Base-by-base conservation (phyloP, 2,888 invertebrate species). In the Polymixis flavicincta region DNA sequence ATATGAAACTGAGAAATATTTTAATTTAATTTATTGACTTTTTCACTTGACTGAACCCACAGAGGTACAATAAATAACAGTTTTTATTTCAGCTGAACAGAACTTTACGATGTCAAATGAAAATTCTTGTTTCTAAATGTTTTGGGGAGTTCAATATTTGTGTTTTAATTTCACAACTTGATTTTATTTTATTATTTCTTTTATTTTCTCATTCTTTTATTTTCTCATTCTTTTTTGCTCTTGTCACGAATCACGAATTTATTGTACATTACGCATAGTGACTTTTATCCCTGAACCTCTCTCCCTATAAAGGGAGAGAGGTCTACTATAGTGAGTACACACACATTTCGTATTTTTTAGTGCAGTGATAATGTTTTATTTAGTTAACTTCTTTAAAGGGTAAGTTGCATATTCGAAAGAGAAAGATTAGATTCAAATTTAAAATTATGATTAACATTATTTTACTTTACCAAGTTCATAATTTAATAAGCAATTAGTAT, bases 11-110 rank as follows among this genome's bases (percentile, higher is more conserved):
- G 42, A 73, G 68, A 76, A 71, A 80, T 83, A 66, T 83, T 85
- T 78, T 75, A 65, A 57, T 48, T 59, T 76, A 78, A 65, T 82
- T 80, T 87, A 82, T 76, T 67, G 74, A 50, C 61, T n/a, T 32
- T 66, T 66, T 74, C 13, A 72, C 54, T 68, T 57, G 28, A 45
- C 67, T 72, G 54, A 71, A 70, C 65, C 75, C 68, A 55, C 69
- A 64, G 32, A 69, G 32, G 61, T 45, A 19, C 52, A 64, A 69
- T 87, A 85, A 87, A 87, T 45, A 37, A 60, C 45, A 37, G 54
- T 66, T 74, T 85, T 82, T 78, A 85, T 82, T 82, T 74, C 66
- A 63, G 50, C 54, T 69, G n/a, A 61, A 67, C 64, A 77, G 69
- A n/a, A 71, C 70, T 83, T 84, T 78, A 74, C 65, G 72, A 71